phyloP scores from a whole-genome alignment of 2,113 vertebrate species.

The Trematocara variabile region DNA sequence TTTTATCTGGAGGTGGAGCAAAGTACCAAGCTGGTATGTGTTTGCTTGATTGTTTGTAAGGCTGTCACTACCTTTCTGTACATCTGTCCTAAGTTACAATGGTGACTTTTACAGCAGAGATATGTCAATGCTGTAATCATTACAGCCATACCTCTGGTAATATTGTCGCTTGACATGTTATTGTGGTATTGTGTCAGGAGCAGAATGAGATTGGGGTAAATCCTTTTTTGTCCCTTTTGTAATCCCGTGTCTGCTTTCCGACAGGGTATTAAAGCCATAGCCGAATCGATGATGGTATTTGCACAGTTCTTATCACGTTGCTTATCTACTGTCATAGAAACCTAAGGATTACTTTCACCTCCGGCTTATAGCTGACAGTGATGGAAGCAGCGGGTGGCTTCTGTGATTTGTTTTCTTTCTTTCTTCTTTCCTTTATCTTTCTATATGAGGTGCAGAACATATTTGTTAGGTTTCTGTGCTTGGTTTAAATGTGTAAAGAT shows the following conservation, averaged over 20 bases:
- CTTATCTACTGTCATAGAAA: constrained; percentile 48
- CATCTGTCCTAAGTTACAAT: not conserved
- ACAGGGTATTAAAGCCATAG: constrained; percentile 17
- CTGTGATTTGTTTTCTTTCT: not conserved
- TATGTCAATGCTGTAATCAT: not conserved
- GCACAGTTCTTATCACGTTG: constrained; percentile 47
- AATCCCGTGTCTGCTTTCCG: constrained; percentile 46
- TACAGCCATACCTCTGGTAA: not conserved
- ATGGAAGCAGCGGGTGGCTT: not conserved
- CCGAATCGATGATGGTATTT: constrained; percentile 53
- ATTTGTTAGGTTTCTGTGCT: not conserved
- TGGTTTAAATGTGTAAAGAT: not conserved
- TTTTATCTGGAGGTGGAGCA: not conserved
- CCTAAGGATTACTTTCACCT: constrained; percentile 43
- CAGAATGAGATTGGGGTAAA: constrained; percentile 42
- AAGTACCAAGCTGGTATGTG: not conserved
- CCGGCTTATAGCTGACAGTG: constrained; percentile 10
- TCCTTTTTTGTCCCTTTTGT: constrained; percentile 35
- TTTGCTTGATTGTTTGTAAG: not conserved
- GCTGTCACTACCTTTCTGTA: not conserved
- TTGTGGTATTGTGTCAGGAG: constrained; percentile 36
- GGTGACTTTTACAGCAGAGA: not conserved
- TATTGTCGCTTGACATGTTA: not conserved
- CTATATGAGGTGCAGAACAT: not conserved
- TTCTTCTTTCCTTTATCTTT: not conserved